phyloP scores from a whole-genome alignment of 23 tunicate species.

The Diplosoma virens region DNA sequence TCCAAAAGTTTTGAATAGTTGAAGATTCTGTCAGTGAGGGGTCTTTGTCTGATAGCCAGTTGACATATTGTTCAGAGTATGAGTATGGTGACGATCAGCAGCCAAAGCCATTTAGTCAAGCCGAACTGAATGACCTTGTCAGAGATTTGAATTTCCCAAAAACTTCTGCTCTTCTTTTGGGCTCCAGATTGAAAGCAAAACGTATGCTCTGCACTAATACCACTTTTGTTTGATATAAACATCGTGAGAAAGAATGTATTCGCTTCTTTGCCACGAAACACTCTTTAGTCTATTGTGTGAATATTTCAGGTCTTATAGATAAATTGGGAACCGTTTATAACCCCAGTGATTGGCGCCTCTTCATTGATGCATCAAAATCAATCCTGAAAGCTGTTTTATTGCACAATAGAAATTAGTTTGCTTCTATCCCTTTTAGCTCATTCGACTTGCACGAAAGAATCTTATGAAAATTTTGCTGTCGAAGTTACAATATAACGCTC shows the following conservation, averaged over 20 bases:
- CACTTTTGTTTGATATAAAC: constrained; percentile 45
- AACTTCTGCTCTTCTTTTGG: constrained; percentile 34
- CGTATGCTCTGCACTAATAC: constrained; percentile 45
- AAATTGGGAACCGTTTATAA: not conserved
- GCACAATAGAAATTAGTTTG: constrained; percentile 40
- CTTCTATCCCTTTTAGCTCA: no score
- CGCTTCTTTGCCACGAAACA: no score
- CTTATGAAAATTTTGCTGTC: constrained; percentile 28
- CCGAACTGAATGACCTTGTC: constrained; percentile 26
- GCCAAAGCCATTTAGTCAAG: constrained; percentile 14
- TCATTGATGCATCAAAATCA: constrained; percentile 28
- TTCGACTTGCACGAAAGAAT: constrained; percentile 5
- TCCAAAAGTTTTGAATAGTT: constrained; percentile 16
- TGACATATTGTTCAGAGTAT: no score
- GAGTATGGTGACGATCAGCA: constrained; percentile 31
- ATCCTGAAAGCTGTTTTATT: constrained; percentile 32
- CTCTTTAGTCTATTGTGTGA: no score
- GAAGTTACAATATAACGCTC: constrained; percentile 28
- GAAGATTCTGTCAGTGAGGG: no score
- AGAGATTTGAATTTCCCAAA: no score
- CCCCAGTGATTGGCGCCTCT: constrained; percentile 22
- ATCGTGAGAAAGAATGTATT: no score
- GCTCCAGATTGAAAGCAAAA: constrained; percentile 35
- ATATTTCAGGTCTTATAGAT: no score
- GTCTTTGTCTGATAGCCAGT: no score